phyloP scores from a whole-genome alignment of 1,140 invertebrate genomes.

The Gryllus bimaculatus region DNA sequence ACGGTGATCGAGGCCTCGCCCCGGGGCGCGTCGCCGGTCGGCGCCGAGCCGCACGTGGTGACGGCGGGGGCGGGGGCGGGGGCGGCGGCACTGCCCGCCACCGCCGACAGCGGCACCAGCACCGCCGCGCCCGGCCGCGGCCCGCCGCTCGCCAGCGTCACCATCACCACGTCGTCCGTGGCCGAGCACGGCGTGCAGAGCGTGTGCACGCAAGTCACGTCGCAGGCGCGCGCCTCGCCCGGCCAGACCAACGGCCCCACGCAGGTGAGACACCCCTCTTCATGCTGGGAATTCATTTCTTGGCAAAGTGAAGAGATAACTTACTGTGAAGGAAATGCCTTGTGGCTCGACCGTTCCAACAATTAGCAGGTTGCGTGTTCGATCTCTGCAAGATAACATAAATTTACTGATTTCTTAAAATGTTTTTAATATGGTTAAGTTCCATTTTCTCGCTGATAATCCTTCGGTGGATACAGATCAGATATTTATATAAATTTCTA shows the following conservation, averaged over 20 bases:
- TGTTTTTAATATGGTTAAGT: too few species aligned
- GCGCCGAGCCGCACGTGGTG: constrained; percentile 20
- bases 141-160: constrained; percentile 38
- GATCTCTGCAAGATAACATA: too few species aligned
- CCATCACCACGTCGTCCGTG: constrained; percentile 42
- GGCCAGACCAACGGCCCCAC: constrained; percentile 44
- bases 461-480: too few species aligned
- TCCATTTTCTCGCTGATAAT: too few species aligned
- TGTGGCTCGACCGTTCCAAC: too few species aligned
- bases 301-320: too few species aligned
- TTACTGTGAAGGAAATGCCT: too few species aligned
- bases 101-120: constrained; percentile 9
- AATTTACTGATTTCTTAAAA: too few species aligned
- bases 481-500: too few species aligned
- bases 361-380: too few species aligned
- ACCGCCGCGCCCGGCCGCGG: constrained; percentile 22
- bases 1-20: constrained; percentile 8
- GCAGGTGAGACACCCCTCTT: constrained; percentile 46
- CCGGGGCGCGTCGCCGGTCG: constrained; percentile 19
- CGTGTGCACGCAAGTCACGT: constrained; percentile 46
- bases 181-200: constrained; percentile 38
- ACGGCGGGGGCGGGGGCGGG: background rate
- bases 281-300: too few species aligned
- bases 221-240: constrained; percentile 32
- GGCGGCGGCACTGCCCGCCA: background rate